Percentiles rank a stretch among this genome's conserved stretches.
Evolutionary conservation across 2,113 vertebrate genomes (phyloP).

Genomic region (Cyprinus carpio): DNA sequence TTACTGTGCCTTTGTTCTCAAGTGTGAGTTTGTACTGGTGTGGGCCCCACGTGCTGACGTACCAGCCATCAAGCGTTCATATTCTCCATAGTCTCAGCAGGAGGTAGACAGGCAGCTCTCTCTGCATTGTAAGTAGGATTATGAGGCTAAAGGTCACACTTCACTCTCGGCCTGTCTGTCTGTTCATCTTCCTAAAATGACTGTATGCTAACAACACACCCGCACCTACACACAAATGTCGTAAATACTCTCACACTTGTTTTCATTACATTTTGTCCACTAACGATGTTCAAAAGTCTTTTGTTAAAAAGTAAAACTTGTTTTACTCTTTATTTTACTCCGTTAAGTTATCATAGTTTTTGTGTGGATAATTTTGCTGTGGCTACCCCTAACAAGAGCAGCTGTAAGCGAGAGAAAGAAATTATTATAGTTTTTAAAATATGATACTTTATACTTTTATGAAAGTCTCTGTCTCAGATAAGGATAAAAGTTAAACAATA

Average conservation of each 20-base stretch:
- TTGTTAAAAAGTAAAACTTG: too few species aligned
- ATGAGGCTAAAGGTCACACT: conserved; percentile 37
- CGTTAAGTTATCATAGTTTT: background rate
- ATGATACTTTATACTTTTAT: background rate
- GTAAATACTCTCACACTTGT: background rate
- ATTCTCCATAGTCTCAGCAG: conserved; percentile 17
- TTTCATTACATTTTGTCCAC: background rate
- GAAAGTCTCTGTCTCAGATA: too few species aligned
- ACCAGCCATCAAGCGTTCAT: background rate
- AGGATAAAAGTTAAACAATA: background rate
- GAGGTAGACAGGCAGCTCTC: background rate
- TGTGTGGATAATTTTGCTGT: too few species aligned
- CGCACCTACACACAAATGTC: background rate
- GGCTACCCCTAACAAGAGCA: too few species aligned
- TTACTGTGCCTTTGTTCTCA: background rate
- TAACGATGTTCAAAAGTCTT: background rate
- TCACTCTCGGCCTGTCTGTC: conserved; percentile 40
- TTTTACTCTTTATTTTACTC: too few species aligned
- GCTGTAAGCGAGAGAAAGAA: too few species aligned
- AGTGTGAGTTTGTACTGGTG: background rate
- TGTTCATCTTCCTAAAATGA: conserved; percentile 38
- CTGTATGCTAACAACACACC: conserved; percentile 22
- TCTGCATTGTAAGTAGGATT: conserved; percentile 45
- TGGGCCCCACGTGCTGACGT: background rate
- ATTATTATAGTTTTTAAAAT: background rate